Percentiles rank a stretch among this genome's conserved stretches.
Conservation (phyloP, 1,140 invertebrate species). For the Trinorchestia longiramus region DNA sequence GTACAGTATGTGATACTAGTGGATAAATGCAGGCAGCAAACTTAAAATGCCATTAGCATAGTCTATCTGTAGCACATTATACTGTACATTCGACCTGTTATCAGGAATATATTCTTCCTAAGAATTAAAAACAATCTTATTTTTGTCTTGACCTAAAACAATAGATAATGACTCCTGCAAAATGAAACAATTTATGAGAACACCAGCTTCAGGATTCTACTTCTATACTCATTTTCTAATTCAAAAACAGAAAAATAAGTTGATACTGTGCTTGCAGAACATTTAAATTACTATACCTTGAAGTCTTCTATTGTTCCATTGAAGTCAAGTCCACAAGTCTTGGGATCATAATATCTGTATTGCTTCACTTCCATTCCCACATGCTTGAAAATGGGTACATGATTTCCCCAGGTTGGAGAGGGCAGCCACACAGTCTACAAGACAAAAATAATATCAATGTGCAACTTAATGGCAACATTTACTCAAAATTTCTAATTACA, state of each 20-base stretch:
- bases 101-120: too few relatives aligned
- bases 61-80: too few relatives aligned
- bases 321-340: slow-evolving; percentile 96
- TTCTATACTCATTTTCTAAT: neutral
- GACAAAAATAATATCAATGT: neutral
- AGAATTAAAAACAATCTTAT: neutral
- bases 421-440: slow-evolving; percentile 85
- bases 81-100: too few relatives aligned
- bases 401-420: slow-evolving; percentile 98
- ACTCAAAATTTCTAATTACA: neutral
- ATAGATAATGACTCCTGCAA: neutral
- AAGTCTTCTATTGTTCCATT: slow-evolving; percentile 92
- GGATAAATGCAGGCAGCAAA: too few relatives aligned
- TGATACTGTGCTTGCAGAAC: neutral
- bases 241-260: neutral
- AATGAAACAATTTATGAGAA: neutral
- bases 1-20: too few relatives aligned
- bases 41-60: too few relatives aligned
- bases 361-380: slow-evolving; percentile 87
- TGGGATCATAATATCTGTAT: slow-evolving; percentile 96
- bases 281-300: slow-evolving; percentile 74
- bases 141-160: neutral
- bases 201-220: neutral
- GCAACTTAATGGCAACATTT: neutral
- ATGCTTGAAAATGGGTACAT: slow-evolving; percentile 93